Evolutionary conservation across 53 echinoderm and acorn worm genomes (phyloP), one percentile per base, ranked within the genome.

Genomic region (Temnopleurus reevesii): DNA sequence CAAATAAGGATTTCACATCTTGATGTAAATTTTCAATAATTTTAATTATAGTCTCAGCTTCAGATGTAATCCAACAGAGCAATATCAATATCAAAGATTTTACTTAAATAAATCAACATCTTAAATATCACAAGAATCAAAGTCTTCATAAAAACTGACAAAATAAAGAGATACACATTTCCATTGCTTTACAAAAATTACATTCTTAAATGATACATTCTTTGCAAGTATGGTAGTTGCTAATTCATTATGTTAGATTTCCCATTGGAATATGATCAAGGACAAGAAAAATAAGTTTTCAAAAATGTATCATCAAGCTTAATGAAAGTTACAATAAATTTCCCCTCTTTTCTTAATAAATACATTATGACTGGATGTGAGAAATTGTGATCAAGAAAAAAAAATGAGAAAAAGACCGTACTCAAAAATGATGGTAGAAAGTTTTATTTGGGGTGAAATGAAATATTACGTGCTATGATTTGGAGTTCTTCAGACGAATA

Each of bases 131-230:
- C 66, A 38, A 66, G 35, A 66, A 66, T 66, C 66, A 36, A 66
- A 66, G 41, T 66, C 66, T 66, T 41, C 66, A 66, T 66, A 66
- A 66, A 66, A 66, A 66, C 66, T 66, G 66, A 66, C 66, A 66
- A 66, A 66, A 66, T 66, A 66, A 66, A 41, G 66, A 66, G 66
- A 66, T 38, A 66, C 66, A 66, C 66, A 66, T 66, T 66, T 66
- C 66, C 38, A 36, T 38, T 38, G 38, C 66, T 66, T 66, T 66
- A 66, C 66, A 66, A 66, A 31, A 66, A 66, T 66, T 38, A 66
- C 66, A 36, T 66, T 12, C 21, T 33, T 61, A 66, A 21, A 66
- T 41, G 41, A 38, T 66, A 66, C 41, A 38, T 41, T 19, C 66
- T 66, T 66, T n/a, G 41, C 18, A 55, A 8, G 18, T 10, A 55